These are phyloP conservation scores for Panagrolaimus sp. DNA, from an alignment of 1,140 invertebrate species.

Conservation along the genomic window DNA sequence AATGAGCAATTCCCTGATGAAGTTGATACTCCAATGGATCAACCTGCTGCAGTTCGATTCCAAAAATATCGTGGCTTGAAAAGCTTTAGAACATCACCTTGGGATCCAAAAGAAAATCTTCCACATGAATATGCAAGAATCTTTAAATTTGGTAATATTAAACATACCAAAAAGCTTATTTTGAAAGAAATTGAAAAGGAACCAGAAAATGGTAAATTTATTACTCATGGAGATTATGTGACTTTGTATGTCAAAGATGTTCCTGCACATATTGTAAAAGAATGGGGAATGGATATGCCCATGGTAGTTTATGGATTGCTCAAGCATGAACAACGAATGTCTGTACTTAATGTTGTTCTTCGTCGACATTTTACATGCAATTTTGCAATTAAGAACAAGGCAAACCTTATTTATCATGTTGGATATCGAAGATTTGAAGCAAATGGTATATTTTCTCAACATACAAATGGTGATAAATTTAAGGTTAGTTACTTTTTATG, in stretches of 20 bases:
- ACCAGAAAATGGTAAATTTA: slow-evolving; percentile 64
- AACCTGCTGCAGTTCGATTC: slow-evolving; percentile 74
- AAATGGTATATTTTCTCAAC: slow-evolving; percentile 64
- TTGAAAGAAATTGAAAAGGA: slow-evolving; percentile 62
- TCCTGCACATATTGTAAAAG: slow-evolving; percentile 60
- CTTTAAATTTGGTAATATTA: slow-evolving; percentile 89
- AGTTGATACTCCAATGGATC: slow-evolving; percentile 73
- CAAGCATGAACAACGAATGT: slow-evolving; percentile 94
- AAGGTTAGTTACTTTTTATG: slow-evolving; percentile 68
- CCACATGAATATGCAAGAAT: slow-evolving; percentile 86
- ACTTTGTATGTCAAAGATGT: slow-evolving; percentile 76
- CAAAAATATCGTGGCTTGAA: slow-evolving; percentile 83
- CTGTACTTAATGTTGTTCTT: slow-evolving; percentile 81
- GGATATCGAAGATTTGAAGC: slow-evolving; percentile 73
- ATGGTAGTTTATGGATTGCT: slow-evolving; percentile 66
- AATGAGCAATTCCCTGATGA: slow-evolving; percentile 93
- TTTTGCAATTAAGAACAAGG: slow-evolving; percentile 82
- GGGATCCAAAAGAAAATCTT: slow-evolving; percentile 94
- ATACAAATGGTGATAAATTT: slow-evolving; percentile 78
- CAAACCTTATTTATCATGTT: slow-evolving; percentile 85
- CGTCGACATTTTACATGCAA: slow-evolving; percentile 63
- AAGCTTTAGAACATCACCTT: slow-evolving; percentile 81
- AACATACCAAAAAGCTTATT: slow-evolving; percentile 74
- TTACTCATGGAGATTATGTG: slow-evolving; percentile 77
- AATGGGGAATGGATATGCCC: slow-evolving; percentile 26